Evolutionary conservation across 2,888 invertebrate species (phyloP).

Genomic region (Synergus laeviventris): DNA sequence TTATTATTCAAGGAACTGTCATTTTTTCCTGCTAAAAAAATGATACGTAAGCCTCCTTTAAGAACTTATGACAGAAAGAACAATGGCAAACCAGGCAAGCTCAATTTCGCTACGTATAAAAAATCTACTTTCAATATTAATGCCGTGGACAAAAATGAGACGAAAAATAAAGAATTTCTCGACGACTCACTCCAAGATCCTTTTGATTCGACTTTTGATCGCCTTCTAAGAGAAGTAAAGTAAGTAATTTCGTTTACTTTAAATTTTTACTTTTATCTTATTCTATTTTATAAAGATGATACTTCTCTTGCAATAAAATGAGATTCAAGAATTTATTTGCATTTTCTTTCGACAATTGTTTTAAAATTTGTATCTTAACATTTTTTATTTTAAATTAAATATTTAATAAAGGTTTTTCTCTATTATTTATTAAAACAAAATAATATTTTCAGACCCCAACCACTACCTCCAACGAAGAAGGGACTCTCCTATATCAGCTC

Average conservation of each 20-base stretch:
- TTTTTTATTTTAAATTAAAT: no score
- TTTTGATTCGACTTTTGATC: conserved; percentile 30
- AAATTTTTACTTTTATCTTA: not conserved
- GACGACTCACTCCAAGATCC: conserved; percentile 30
- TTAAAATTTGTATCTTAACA: no score
- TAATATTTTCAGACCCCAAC: not conserved
- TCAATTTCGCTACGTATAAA: not conserved
- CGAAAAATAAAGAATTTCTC: not conserved
- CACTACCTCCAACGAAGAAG: not conserved
- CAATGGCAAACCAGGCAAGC: not conserved
- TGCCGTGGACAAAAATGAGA: not conserved
- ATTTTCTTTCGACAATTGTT: not conserved
- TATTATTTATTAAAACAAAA: not conserved
- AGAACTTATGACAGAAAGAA: conserved; percentile 24
- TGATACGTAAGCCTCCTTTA: not conserved
- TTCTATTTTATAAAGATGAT: not conserved
- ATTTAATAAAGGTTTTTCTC: no score
- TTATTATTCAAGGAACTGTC: not conserved
- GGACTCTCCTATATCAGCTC: conserved; percentile 3
- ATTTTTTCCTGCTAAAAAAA: not conserved
- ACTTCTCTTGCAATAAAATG: not conserved
- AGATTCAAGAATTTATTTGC: not conserved
- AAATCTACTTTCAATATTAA: not conserved
- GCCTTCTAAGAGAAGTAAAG: conserved; percentile 8
- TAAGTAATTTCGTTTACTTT: conserved; percentile 1